Conservation (phyloP, 1,140 invertebrate genomes). For the Saccostrea glomerata region DNA sequence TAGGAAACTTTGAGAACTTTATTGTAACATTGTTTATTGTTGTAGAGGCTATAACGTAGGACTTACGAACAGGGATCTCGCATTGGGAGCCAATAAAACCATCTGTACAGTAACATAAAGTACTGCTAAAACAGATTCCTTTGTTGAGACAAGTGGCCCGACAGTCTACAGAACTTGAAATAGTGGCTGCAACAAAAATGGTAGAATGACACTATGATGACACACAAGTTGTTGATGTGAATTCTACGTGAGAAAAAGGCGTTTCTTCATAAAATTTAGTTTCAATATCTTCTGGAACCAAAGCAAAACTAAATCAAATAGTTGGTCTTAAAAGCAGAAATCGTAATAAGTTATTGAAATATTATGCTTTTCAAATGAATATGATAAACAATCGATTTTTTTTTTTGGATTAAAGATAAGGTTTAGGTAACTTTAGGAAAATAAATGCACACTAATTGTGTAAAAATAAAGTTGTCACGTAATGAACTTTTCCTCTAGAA, state of each 20-base stretch:
- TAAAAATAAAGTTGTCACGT: neutral
- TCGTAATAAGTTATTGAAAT: neutral
- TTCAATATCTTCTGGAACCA: neutral
- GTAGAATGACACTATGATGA: neutral
- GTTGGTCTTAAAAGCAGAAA: neutral
- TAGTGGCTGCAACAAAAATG: neutral
- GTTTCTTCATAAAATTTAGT: neutral
- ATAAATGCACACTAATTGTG: neutral
- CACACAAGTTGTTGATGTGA: neutral
- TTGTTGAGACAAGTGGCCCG: neutral
- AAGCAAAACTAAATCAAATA: neutral
- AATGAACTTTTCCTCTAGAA: neutral
- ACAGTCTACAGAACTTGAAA: conserved; percentile 15
- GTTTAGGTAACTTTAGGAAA: neutral
- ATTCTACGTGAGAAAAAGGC: neutral
- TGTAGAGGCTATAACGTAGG: too few relatives aligned
- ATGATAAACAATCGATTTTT: neutral
- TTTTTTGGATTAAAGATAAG: neutral
- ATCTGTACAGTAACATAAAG: conserved; percentile 24
- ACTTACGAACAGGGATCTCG: conserved; percentile 2
- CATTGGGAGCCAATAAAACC: neutral
- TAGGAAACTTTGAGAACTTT: too few relatives aligned
- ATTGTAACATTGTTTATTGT: too few relatives aligned
- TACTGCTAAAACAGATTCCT: conserved; percentile 6
- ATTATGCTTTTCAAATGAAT: neutral